Conservation (phyloP, 2,888 invertebrate genomes). For the Linnaemya tessellans region DNA sequence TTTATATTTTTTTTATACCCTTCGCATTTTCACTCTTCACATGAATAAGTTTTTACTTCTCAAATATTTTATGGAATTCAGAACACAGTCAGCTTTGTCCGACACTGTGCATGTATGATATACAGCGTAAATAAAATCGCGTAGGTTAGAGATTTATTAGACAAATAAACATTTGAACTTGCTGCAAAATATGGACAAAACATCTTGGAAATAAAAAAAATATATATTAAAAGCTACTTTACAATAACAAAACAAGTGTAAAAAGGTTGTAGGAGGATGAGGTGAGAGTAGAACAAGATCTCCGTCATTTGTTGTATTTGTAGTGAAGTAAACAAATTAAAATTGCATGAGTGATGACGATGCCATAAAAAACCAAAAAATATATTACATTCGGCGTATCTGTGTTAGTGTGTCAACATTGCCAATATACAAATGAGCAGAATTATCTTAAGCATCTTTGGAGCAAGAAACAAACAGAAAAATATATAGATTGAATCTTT, state of each 20-base stretch:
- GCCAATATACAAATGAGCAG: constrained; percentile 29
- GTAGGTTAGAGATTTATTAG: constrained; percentile 49
- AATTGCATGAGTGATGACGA: constrained; percentile 32
- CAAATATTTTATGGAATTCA: too few species aligned
- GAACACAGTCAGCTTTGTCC: background rate
- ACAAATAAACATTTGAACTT: constrained; percentile 57
- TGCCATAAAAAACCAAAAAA: constrained; percentile 12
- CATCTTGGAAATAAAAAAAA: constrained; percentile 37
- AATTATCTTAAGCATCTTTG: constrained; percentile 33
- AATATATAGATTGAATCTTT: constrained; percentile 12
- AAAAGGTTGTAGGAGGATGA: constrained; percentile 54
- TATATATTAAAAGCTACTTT: constrained; percentile 58
- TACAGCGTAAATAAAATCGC: background rate
- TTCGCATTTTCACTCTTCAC: too few species aligned
- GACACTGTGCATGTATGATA: background rate
- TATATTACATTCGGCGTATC: background rate
- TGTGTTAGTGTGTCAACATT: constrained; percentile 35
- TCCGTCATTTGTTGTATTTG: constrained; percentile 2
- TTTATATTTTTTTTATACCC: too few species aligned
- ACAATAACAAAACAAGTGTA: constrained; percentile 36
- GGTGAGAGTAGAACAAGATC: constrained; percentile 55
- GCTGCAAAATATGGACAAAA: constrained; percentile 63
- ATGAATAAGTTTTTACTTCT: too few species aligned
- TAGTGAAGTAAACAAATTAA: constrained; percentile 16
- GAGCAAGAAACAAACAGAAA: background rate